Base-by-base conservation (phyloP, 2,888 invertebrate species). In the Pachymerium ferrugineum region DNA sequence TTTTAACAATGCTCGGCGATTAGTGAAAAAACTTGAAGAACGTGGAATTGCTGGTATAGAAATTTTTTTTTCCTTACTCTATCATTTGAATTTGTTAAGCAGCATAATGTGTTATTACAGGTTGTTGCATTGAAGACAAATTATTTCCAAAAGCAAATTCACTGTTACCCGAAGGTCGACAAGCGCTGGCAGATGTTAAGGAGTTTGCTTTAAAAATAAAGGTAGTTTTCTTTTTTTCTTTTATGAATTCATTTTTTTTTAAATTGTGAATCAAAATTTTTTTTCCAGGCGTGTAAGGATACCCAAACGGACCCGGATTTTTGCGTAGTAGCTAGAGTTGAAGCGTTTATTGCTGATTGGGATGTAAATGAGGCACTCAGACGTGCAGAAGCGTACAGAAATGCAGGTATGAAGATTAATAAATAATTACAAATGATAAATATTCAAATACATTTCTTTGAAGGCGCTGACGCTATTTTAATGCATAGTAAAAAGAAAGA, bases 81-180 rank as follows among this genome's bases (percentile, higher is more conserved):
- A 42, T 42, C 14, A 5, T 42, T 42, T 42, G n/a, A n/a, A n/a
- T n/a, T n/a, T n/a, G n/a, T n/a, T n/a, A n/a, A n/a, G n/a, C n/a
- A n/a, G n/a, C n/a, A n/a, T n/a, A n/a, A n/a, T n/a, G n/a, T n/a
- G n/a, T 42, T 42, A 4, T 42, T 74, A 3, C 73, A 83, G 83
- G 83, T 31, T 83, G 83, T 16, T 83, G 83, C 76, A 78, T 84
- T 28, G 84, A 84, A 78, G 84, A 84, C 75, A 84, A 84, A 78
- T 76, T 83, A 3, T 84, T 84, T 76, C 84, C 84, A 1, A 84
- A 84, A 75, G 83, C 83, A 10, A 84, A 84, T 77, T 84, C 83
- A 1, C 77, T 84, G n/a, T 78, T 82, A 72, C 83, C 83, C 75
- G 12, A 14, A 10, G 82, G 81, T 5, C 76, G 83, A 16, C 80